These are phyloP conservation scores for Pegea sp. DNA, from an alignment of 23 tunicate genomes.

Conservation along the genomic window DNA sequence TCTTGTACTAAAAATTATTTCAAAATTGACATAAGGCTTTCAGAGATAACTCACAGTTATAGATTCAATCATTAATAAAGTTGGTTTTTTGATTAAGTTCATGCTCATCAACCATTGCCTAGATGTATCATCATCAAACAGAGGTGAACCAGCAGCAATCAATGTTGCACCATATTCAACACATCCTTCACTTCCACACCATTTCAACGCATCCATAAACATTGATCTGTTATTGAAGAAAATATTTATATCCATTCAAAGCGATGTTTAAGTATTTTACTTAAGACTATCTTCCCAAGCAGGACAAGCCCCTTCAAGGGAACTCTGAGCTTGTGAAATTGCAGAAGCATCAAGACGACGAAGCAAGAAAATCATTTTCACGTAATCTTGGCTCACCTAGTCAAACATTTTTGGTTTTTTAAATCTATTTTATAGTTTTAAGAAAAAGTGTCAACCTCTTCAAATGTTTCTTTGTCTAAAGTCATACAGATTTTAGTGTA, in stretches of 20 bases:
- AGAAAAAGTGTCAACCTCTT: neutral
- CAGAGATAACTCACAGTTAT: constrained; percentile 16
- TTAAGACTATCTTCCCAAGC: constrained; percentile 7
- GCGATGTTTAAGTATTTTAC: neutral
- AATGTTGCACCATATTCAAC: constrained; percentile 28
- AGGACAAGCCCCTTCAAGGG: constrained; percentile 44
- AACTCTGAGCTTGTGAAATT: constrained; percentile 22
- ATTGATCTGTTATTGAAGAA: constrained; percentile 20
- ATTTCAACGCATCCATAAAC: constrained; percentile 69
- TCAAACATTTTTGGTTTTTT: too few species aligned
- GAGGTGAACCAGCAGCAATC: constrained; percentile 26
- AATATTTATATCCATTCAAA: neutral
- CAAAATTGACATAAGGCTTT: neutral
- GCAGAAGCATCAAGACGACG: constrained; percentile 41
- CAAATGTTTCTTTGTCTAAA: neutral
- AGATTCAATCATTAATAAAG: constrained; percentile 25
- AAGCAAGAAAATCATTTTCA: constrained; percentile 37
- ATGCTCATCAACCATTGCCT: constrained; percentile 55
- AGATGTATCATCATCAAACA: constrained; percentile 21
- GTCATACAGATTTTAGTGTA: neutral
- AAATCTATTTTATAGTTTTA: too few species aligned
- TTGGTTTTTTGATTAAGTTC: constrained; percentile 61
- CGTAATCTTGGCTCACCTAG: constrained; percentile 71
- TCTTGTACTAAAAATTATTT: neutral
- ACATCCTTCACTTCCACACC: constrained; percentile 90